A percentile compares a stretch with the other conserved stretches of the same genome.
These are phyloP conservation scores for Drosophila mimica DNA, from an alignment of 2,888 invertebrate species.

Conservation along the genomic window DNA sequence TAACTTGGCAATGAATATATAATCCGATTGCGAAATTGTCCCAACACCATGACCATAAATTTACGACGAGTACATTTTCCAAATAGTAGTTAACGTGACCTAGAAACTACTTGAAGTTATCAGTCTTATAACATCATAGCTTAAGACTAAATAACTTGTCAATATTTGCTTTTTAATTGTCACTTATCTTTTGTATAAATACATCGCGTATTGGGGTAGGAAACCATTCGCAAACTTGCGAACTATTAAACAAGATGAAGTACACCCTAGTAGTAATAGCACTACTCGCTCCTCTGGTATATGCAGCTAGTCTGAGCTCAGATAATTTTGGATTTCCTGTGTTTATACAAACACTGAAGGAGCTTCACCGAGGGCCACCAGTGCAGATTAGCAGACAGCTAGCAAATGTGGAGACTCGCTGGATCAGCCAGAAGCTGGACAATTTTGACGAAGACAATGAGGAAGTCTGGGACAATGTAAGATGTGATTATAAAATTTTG, in stretches of 20 bases:
- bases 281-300: conserved; percentile 11
- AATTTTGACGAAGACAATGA: conserved; percentile 86
- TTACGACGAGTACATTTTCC: background rate
- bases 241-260: conserved; percentile 54
- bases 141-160: conserved; percentile 19
- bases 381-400: conserved; percentile 5
- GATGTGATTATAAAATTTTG: background rate
- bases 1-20: conserved; percentile 4
- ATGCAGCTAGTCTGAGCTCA: background rate
- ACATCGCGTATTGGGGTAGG: conserved; percentile 34
- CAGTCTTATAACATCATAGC: conserved; percentile 25
- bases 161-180: conserved; percentile 37
- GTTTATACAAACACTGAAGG: conserved; percentile 36
- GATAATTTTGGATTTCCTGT: conserved; percentile 14
- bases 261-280: conserved; percentile 33
- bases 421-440: conserved; percentile 86
- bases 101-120: conserved; percentile 29
- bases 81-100: conserved; percentile 13
- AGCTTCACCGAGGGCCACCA: conserved; percentile 54
- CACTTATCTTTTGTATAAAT: conserved; percentile 61
- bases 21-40: conserved; percentile 1
- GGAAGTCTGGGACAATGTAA: conserved; percentile 86
- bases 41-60: conserved; percentile 5
- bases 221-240: conserved; percentile 54
- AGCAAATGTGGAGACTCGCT: conserved; percentile 69